Evolutionary conservation across 1,140 invertebrate genomes (phyloP).

Genomic region (Microplitis mediator): DNA sequence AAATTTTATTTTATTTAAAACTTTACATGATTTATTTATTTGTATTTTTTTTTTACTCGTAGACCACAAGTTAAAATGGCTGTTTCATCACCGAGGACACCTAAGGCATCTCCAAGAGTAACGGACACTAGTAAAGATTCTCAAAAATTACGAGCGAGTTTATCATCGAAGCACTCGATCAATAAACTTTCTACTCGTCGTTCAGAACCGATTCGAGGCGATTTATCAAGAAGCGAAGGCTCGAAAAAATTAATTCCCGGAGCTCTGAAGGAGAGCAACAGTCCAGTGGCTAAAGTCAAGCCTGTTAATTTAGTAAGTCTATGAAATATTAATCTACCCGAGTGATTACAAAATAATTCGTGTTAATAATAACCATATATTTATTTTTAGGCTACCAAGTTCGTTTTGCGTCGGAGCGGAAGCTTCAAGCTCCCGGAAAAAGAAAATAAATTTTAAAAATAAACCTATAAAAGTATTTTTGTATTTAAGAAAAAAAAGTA

Average conservation of each 20-base stretch:
- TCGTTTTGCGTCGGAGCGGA: constrained; percentile 26
- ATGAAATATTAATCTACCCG: background rate
- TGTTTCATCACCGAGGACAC: background rate
- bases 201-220: background rate
- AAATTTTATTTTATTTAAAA: background rate
- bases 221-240: background rate
- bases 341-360: background rate
- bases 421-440: constrained; percentile 31
- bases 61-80: background rate
- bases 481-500: background rate
- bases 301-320: constrained; percentile 42
- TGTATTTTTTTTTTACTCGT: background rate
- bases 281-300: constrained; percentile 36
- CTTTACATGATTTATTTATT: background rate
- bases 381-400: constrained; percentile 36
- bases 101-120: background rate
- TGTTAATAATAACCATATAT: constrained; percentile 17
- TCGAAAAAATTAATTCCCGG: constrained; percentile 17
- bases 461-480: background rate
- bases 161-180: background rate
- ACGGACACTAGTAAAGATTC: background rate
- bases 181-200: background rate
- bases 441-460: constrained; percentile 32
- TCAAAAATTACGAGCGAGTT: too few species aligned
- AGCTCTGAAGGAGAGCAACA: constrained; percentile 42